Percentiles rank a stretch among this genome's conserved stretches.
Evolutionary conservation across 2,888 invertebrate genomes (phyloP).

Genomic region (Pyrocoelia pectoralis): DNA sequence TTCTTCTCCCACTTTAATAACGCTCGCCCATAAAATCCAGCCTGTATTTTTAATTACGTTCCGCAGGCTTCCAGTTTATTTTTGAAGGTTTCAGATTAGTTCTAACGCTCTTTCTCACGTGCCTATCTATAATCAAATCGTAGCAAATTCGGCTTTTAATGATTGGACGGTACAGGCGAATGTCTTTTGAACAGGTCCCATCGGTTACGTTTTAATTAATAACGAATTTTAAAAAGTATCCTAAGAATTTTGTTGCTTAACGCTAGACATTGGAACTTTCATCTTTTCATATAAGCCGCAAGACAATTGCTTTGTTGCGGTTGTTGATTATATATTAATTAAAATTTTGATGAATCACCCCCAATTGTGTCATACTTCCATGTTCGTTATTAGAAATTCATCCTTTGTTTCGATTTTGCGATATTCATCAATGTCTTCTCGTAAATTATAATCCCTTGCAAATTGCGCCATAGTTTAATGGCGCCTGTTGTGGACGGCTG

Average conservation of each 20-base stretch:
- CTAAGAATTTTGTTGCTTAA: slow-evolving; percentile 25
- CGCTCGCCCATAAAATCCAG: slow-evolving; percentile 53
- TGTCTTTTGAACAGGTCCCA: too few species aligned
- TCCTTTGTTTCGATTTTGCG: slow-evolving; percentile 53
- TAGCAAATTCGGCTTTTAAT: neutral
- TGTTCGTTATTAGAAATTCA: slow-evolving; percentile 56
- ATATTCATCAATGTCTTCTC: slow-evolving; percentile 50
- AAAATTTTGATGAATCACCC: slow-evolving; percentile 58
- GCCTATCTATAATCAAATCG: neutral
- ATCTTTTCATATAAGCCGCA: slow-evolving; percentile 43
- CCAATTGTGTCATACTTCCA: slow-evolving; percentile 54
- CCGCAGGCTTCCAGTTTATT: slow-evolving; percentile 43
- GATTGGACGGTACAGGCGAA: neutral
- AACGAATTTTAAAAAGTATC: slow-evolving; percentile 17
- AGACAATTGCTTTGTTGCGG: slow-evolving; percentile 57
- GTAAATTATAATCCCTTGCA: slow-evolving; percentile 48
- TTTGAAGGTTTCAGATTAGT: slow-evolving; percentile 35
- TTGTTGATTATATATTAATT: slow-evolving; percentile 59
- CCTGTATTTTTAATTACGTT: slow-evolving; percentile 55
- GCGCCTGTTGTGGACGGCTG: slow-evolving; percentile 48
- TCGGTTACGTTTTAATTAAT: slow-evolving; percentile 4
- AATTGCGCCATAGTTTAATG: slow-evolving; percentile 47
- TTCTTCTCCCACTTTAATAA: slow-evolving; percentile 54
- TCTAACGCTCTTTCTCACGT: slow-evolving; percentile 8
- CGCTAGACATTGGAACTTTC: slow-evolving; percentile 42